Evolutionary conservation across 2,888 invertebrate genomes (phyloP), one percentile per base, ranked within the genome.

Genomic region (Ceraclea dissimilis): DNA sequence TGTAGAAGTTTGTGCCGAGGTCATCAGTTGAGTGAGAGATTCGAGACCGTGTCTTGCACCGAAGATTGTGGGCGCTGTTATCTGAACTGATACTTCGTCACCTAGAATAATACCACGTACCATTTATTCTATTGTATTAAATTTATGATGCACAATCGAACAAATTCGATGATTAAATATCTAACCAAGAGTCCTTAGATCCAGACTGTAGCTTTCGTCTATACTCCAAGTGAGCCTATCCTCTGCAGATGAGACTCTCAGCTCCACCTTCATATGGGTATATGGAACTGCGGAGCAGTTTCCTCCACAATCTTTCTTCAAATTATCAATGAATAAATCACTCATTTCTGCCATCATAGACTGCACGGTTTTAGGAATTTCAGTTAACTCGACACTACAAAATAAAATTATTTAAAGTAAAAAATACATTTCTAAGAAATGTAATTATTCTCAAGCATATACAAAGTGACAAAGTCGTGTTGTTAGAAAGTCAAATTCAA

Each of bases 31-130:
- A 1, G 81, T 80, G 48, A 91, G 73, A 0, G 90, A 86, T 70
- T 92, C 90, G 49, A 91, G 69, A 0, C 79, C 90, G 65, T 90
- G 88, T 0, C 91, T 79, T 0, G 83, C 85, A 0, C 90, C 90
- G 67, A 80, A 90, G 2, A 86, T 80, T 0, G 85, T 86, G 34
- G 71, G 70, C 0, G 83, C 82, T 19, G 68, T 68, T 33, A 87
- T 79, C 22, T 75, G 73, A 1, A 82, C 81, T 51, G 71, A 71
- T 2, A 82, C 73, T 59, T 71, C 70, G 49, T 22, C 10, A 17
- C n/a, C 17, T 19, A 26, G 33, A 50, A 34, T 49, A 5, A 26
- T 16, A 26, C 4, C 10, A 10, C 26, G 10, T 6, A 26, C n/a
- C n/a, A n/a, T n/a, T n/a, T n/a, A n/a, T n/a, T n/a, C n/a, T n/a